phyloP scores from a whole-genome alignment of 2,113 vertebrate species.

The Anolis sagrei region DNA sequence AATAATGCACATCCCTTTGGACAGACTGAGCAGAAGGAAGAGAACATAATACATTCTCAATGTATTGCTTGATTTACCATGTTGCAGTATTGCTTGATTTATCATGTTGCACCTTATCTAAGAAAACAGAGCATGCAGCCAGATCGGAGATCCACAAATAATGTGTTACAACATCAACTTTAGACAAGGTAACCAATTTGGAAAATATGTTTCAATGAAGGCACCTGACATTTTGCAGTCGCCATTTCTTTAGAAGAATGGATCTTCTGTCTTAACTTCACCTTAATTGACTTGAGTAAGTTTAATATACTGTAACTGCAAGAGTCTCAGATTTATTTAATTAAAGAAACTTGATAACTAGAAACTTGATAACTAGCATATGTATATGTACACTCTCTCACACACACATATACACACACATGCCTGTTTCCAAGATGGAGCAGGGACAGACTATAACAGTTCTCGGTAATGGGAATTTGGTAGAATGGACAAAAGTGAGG shows the following conservation, averaged over 20 bases:
- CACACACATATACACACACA: neutral
- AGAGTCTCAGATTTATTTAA: neutral
- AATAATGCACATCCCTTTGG: neutral
- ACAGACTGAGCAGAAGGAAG: neutral
- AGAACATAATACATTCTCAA: neutral
- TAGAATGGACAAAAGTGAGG: neutral
- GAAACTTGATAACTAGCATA: neutral
- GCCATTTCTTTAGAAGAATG: neutral
- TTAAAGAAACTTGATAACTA: constrained; percentile 2
- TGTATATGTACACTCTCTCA: neutral
- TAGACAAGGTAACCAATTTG: neutral
- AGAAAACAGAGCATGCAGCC: neutral
- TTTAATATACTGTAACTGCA: neutral
- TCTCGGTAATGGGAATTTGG: too few species aligned
- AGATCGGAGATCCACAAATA: neutral
- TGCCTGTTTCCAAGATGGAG: neutral
- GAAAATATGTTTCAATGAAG: constrained; percentile 1
- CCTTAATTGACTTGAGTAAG: neutral
- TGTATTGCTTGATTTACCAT: neutral
- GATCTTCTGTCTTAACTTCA: neutral
- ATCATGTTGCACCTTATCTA: neutral
- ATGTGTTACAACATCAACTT: neutral
- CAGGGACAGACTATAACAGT: too few species aligned
- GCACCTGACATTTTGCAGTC: neutral
- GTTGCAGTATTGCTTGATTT: neutral